Conservation (phyloP, 1,140 invertebrate genomes). For the Hycleus phaleratus region DNA sequence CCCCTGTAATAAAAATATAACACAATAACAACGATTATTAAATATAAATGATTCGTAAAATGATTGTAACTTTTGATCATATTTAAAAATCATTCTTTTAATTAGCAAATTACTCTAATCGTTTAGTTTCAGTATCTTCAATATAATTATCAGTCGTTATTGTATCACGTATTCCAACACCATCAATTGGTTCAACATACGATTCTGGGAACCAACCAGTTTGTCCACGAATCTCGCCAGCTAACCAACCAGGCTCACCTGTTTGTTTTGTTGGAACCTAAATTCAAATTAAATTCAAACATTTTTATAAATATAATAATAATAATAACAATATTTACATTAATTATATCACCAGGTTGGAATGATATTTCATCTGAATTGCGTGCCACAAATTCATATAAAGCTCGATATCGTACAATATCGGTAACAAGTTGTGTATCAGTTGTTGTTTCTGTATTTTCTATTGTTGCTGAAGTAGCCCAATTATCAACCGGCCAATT, state of each 20-base stretch:
- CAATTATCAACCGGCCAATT: slow-evolving; percentile 48
- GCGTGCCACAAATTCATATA: slow-evolving; percentile 90
- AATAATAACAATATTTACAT: slow-evolving; percentile 44
- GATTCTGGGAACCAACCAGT: slow-evolving; percentile 98
- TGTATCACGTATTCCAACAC: slow-evolving; percentile 26
- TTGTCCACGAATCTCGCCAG: slow-evolving; percentile 79
- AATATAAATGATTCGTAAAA: no score
- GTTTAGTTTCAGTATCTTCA: slow-evolving; percentile 32
- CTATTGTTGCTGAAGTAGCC: slow-evolving; percentile 31
- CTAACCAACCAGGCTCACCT: slow-evolving; percentile 95
- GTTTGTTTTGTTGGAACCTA: slow-evolving; percentile 75
- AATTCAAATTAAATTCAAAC: not conserved
- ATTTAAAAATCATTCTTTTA: no score
- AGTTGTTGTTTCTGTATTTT: slow-evolving; percentile 30
- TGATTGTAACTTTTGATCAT: no score
- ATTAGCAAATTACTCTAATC: slow-evolving; percentile 38
- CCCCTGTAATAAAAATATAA: slow-evolving; percentile 36
- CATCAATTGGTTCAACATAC: slow-evolving; percentile 80
- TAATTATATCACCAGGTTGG: slow-evolving; percentile 88
- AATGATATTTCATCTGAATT: slow-evolving; percentile 92
- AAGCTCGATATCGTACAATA: slow-evolving; percentile 72
- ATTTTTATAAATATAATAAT: not conserved
- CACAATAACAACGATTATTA: not conserved
- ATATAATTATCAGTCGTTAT: not conserved
- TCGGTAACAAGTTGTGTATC: slow-evolving; percentile 40